Evolutionary conservation across 2,888 invertebrate genomes (phyloP), one percentile per base, ranked within the genome.

Genomic region (Chymomyza procnemis): DNA sequence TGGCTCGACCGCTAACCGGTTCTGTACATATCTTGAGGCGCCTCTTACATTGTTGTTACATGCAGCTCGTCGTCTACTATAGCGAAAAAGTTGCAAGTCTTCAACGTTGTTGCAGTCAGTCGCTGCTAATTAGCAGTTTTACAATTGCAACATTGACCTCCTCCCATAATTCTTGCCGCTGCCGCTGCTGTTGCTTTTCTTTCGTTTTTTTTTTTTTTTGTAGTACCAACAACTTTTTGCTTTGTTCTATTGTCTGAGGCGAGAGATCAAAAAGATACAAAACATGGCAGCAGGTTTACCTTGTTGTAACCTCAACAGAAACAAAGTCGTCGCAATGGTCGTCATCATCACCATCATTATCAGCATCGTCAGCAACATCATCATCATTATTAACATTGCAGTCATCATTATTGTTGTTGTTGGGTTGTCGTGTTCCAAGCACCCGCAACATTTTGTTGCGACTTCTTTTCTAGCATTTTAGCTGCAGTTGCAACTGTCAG

Each of bases 101-200:
- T 50, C 50, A 19, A 18, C 18, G 19, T 59, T 16, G 30, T 30
- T 41, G 8, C 5, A 54, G 67, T 54, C 5, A 54, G 67, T 54
- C 66, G 61, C 19, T 84, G 85, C 86, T 81, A 86, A 81, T 81
- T 81, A 84, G 84, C 79, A 86, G 85, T 78, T 41, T 80, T 79
- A 80, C 79, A 84, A 86, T 81, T 84, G 87, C 86, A 86, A 64
- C 81, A 86, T 81, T 81, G 86, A 81, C 86, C 81, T 81, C 86
- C 81, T 83, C 84, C 74, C 83, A 80, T 76, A 80, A 78, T 79
- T 76, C 64, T 67, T 80, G 72, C 67, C 64, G 74, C 61, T 66
- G 62, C 5, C 61, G 65, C 1, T 69, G 65, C n/a, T 61, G 61
- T 50, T 50, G 50, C 19, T 50, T 19, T 70, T 52, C 66, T 74